Percentiles rank a stretch among this genome's conserved stretches.
Conservation (phyloP, 1,140 invertebrate genomes). For the Bacillus rossius region DNA sequence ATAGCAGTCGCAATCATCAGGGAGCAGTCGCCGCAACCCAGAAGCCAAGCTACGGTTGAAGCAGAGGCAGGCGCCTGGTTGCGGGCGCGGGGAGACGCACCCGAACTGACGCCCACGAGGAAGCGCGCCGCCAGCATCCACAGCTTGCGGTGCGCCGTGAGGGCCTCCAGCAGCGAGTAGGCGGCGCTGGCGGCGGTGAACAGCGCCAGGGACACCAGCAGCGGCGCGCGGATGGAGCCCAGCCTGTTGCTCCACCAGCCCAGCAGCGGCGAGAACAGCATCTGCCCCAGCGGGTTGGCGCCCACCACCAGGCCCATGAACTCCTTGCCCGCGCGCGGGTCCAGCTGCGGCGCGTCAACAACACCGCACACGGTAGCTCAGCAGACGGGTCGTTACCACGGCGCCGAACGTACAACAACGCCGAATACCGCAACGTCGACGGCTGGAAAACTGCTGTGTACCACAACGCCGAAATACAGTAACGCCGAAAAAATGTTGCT, state of each 20-base stretch:
- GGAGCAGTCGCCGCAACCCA: too few species aligned
- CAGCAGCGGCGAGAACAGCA: conserved; percentile 80
- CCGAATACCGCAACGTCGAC: too few species aligned
- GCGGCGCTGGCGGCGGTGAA: conserved; percentile 70
- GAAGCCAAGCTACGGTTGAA: too few species aligned
- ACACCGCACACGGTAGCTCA: too few species aligned
- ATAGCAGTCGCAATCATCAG: too few species aligned
- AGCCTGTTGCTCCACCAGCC: conserved; percentile 79
- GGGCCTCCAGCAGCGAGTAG: conserved; percentile 72
- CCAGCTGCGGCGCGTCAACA: conserved; percentile 58
- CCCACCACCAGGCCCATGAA: conserved; percentile 83
- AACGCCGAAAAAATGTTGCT: too few species aligned
- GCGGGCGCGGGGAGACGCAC: too few species aligned
- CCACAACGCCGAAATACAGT: too few species aligned
- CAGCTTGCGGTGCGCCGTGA: conserved; percentile 51
- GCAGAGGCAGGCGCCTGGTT: too few species aligned
- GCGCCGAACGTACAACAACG: too few species aligned
- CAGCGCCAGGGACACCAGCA: conserved; percentile 62
- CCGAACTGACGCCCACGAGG: conserved; percentile 77
- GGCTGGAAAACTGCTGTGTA: too few species aligned
- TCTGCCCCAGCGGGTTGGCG: conserved; percentile 82
- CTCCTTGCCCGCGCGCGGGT: conserved; percentile 67
- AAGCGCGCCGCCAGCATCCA: conserved; percentile 73
- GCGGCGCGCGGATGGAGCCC: conserved; percentile 61
- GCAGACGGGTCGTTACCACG: too few species aligned